Evolutionary conservation across 2,888 invertebrate genomes (phyloP), one percentile per base, ranked within the genome.

Genomic region (Tetanocera ferruginea): DNA sequence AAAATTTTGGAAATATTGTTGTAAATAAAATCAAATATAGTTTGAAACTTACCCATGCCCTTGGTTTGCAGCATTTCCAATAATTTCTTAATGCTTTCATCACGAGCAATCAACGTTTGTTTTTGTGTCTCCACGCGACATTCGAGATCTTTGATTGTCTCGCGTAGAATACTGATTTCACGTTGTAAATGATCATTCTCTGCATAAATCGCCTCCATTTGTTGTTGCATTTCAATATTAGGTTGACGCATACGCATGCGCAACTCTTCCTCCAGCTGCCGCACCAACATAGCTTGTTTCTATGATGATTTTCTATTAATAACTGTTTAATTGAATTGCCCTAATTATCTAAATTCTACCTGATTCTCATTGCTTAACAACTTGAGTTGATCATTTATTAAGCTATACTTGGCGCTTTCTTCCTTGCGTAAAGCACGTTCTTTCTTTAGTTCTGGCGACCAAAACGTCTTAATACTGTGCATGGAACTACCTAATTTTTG

Each of bases 381-480:
- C 91, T 97, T 98, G 84, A 98, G 93, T 91, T 98, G 98, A 91
- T 98, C 98, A 89, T 97, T 97, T 90, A 98, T 96, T 89, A 98
- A 94, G 90, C 96, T 96, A 92, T 97, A 98, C 91, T 98, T 98
- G 88, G 97, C 97, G 89, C 97, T 96, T 91, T 99, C 99, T 90
- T 99, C 99, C 89, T 99, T 99, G 84, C 99, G 92, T 85, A 98
- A 90, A 73, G 98, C 97, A 82, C 99, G 92, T 91, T 99, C 99
- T 91, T 98, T 98, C 92, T 99, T 99, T 90, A 99, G 92, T 91
- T 99, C 99, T 25, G 99, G 99, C 89, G 98, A 98, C 99, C 99
- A 99, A 91, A 99, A 99, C 76, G 98, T 99, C 92, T 99, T 99
- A 91, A 99, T 99, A 91, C 98, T 98, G 91, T 99, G 98, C 98